phyloP scores from a whole-genome alignment of 2,113 vertebrate genomes.

The Chaetura pelagica region DNA sequence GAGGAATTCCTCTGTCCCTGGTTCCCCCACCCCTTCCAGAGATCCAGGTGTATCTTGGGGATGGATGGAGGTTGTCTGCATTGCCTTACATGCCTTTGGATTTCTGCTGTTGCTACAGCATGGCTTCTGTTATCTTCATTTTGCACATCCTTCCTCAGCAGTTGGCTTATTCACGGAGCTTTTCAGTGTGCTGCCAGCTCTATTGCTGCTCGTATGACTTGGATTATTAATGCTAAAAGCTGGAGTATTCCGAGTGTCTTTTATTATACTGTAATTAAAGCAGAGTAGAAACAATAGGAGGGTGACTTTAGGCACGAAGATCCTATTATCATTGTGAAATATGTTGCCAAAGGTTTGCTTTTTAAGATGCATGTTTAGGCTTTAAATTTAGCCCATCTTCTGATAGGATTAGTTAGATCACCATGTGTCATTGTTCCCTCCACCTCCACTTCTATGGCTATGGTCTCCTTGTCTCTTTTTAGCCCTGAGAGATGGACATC shows the following conservation, averaged over 20 bases:
- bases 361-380: background rate
- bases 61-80: background rate
- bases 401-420: background rate
- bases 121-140: background rate
- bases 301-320: background rate
- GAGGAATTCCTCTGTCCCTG: background rate
- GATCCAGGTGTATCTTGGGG: fast-evolving
- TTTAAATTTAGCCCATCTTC: background rate
- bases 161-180: background rate
- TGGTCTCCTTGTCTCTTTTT: background rate
- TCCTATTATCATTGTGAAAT: conserved; percentile 5
- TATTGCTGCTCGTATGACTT: background rate
- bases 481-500: background rate
- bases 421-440: background rate
- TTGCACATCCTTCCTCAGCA: background rate
- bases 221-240: background rate
- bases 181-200: background rate
- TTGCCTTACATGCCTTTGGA: background rate
- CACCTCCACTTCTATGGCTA: background rate
- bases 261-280: conserved; percentile 40
- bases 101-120: background rate
- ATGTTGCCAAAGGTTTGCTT: background rate
- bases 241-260: background rate
- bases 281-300: background rate
- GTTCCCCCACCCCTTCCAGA: background rate